These are phyloP conservation scores for Holothuria scabra DNA, from an alignment of 53 echinoderm and acorn worm species.

Conservation along the genomic window DNA sequence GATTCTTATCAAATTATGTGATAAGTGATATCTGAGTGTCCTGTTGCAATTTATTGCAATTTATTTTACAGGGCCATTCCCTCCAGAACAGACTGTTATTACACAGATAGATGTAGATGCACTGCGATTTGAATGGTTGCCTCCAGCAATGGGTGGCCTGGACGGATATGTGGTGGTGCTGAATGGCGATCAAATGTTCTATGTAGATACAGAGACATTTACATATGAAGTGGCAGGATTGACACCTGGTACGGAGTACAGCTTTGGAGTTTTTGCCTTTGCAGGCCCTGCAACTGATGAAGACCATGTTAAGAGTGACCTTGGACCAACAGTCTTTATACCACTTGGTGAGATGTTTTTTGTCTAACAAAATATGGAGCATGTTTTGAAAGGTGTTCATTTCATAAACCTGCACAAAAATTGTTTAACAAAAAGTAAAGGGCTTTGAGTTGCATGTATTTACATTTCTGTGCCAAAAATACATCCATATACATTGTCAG, in stretches of 20 bases:
- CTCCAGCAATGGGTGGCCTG: neutral
- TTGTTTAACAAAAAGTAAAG: too few species aligned
- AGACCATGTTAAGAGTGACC: neutral
- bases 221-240: neutral
- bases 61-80: constrained; percentile 2
- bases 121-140: constrained; percentile 7
- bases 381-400: too few species aligned
- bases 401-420: too few species aligned
- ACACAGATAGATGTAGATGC: neutral
- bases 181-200: neutral
- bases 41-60: too few species aligned
- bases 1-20: too few species aligned
- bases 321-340: neutral
- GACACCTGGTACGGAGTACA: neutral
- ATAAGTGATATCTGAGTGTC: too few species aligned
- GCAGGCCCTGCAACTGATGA: neutral
- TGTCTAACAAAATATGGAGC: too few species aligned
- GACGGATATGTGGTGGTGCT: constrained; percentile 17
- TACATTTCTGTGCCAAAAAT: too few species aligned
- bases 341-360: constrained; percentile 7
- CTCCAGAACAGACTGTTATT: neutral
- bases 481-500: too few species aligned
- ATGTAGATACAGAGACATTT: neutral
- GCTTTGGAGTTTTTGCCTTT: constrained; percentile 4
- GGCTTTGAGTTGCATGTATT: too few species aligned